phyloP scores from a whole-genome alignment of 2,888 invertebrate species.

The Tetragonisca angustula region DNA sequence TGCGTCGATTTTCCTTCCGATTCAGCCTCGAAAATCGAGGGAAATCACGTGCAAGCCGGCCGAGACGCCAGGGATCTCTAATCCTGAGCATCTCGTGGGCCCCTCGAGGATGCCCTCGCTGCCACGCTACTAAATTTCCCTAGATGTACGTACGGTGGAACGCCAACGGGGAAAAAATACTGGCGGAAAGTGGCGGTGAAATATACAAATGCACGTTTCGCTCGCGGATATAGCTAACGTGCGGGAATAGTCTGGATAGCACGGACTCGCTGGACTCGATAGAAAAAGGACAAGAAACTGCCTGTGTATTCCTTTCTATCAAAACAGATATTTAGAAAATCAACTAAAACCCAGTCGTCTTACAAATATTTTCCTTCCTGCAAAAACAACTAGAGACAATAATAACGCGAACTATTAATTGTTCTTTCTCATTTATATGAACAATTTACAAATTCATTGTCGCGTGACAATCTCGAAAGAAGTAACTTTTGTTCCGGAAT shows the following conservation, averaged over 20 bases:
- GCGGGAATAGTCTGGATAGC: neutral
- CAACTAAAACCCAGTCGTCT: no score
- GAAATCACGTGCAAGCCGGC: constrained; percentile 26
- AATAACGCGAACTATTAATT: no score
- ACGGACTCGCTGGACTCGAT: no score
- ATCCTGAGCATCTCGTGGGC: neutral
- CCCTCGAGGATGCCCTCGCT: constrained; percentile 6
- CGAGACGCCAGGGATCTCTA: constrained; percentile 27
- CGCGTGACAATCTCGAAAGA: no score
- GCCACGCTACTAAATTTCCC: constrained; percentile 41
- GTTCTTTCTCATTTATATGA: no score
- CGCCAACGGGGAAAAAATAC: constrained; percentile 22
- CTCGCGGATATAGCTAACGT: constrained; percentile 4
- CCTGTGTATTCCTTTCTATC: no score
- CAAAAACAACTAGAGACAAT: no score
- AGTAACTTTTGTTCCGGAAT: no score
- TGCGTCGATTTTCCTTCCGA: constrained; percentile 29
- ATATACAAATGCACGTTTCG: constrained; percentile 41
- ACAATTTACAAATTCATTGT: no score
- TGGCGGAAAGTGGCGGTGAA: constrained; percentile 26
- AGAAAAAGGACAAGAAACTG: no score
- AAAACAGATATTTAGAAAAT: no score
- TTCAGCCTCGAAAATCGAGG: constrained; percentile 1
- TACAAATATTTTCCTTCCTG: no score
- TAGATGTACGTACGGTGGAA: constrained; percentile 27